Conservation (phyloP, 1,140 invertebrate genomes). For the Chrysomallon squamiferum region DNA sequence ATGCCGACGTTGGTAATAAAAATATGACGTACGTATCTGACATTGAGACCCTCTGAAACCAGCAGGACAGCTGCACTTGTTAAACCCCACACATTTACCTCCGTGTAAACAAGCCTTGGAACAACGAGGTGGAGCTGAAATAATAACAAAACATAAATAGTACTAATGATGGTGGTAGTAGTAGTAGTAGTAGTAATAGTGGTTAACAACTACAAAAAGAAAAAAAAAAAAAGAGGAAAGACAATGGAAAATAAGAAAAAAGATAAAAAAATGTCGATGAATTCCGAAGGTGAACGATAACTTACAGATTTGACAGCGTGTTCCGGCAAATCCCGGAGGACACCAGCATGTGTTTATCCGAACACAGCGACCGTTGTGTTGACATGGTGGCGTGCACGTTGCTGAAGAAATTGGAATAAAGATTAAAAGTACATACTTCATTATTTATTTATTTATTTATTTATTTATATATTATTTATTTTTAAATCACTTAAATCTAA, state of each 20-base stretch:
- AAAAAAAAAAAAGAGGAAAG: neutral
- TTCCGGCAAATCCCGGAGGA: conserved; percentile 5
- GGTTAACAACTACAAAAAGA: too few species aligned
- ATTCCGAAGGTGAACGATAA: too few species aligned
- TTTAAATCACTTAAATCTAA: too few species aligned
- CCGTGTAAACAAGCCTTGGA: conserved; percentile 77
- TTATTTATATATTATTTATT: too few species aligned
- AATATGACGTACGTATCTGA: conserved; percentile 11
- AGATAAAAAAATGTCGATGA: too few species aligned
- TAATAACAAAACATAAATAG: too few species aligned
- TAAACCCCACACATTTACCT: conserved; percentile 76
- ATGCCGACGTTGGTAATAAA: too few species aligned
- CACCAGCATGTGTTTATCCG: conserved; percentile 19
- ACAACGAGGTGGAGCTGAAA: conserved; percentile 67
- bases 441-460: too few species aligned
- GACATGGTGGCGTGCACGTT: conserved; percentile 13
- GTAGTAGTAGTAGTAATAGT: too few species aligned
- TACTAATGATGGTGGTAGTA: too few species aligned
- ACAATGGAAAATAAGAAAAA: too few species aligned
- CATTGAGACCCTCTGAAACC: conserved; percentile 66
- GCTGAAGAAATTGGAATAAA: conserved; percentile 4
- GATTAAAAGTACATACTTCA: too few species aligned
- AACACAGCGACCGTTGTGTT: conserved; percentile 20
- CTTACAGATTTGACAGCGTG: conserved; percentile 12
- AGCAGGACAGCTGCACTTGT: conserved; percentile 78